phyloP scores from a whole-genome alignment of 2,888 invertebrate genomes.

The Cerceris rybyensis region DNA sequence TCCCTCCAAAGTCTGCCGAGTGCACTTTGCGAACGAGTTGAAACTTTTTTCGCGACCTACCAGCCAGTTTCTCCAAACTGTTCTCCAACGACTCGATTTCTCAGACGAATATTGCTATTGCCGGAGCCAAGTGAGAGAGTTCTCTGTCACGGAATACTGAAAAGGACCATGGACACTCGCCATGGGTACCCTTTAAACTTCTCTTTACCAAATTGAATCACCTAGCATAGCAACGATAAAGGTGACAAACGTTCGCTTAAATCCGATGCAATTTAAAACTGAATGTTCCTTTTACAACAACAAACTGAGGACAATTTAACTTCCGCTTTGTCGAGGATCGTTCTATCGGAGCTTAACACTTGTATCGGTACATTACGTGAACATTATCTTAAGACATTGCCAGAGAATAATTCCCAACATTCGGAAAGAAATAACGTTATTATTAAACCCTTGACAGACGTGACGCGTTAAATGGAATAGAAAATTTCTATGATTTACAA shows the following conservation, averaged over 20 bases:
- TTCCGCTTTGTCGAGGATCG: neutral
- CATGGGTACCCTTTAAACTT: conserved; percentile 5
- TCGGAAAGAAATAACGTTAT: neutral
- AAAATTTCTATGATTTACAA: no score
- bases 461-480: no score
- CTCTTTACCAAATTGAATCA: conserved; percentile 27
- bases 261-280: conserved; percentile 9
- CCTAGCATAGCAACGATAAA: conserved; percentile 15
- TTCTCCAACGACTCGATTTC: conserved; percentile 30
- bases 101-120: conserved; percentile 31
- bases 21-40: conserved; percentile 17
- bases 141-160: neutral
- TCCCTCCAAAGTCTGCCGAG: conserved; percentile 6
- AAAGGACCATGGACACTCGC: conserved; percentile 4
- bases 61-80: conserved; percentile 18
- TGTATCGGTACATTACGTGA: neutral
- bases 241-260: conserved; percentile 16
- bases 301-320: conserved; percentile 1
- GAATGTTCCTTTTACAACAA: neutral
- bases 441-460: no score
- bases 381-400: neutral
- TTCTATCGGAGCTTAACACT: neutral
- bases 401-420: neutral
- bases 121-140: conserved; percentile 11
- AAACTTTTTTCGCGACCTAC: conserved; percentile 28